Conservation (phyloP, 2,797 vertebrate species). For the Scleropages formosus region DNA sequence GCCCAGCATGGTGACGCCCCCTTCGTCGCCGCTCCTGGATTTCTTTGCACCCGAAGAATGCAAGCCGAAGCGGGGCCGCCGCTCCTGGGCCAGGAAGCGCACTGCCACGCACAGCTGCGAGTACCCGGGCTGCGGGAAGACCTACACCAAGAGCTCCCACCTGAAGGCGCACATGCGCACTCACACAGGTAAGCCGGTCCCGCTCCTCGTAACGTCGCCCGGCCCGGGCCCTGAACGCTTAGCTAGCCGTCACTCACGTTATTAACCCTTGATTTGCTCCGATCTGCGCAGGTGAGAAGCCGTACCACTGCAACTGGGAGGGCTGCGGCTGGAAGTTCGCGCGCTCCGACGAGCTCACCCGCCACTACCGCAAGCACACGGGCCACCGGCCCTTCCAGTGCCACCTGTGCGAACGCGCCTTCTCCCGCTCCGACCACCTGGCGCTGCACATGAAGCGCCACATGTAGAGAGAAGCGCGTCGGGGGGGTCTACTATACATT, state of each 20-base stretch:
- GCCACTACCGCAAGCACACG: constrained; percentile 90
- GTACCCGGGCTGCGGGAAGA: constrained; percentile 88
- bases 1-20: constrained; percentile 75
- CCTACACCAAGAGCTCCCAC: constrained; percentile 91
- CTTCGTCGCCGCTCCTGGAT: constrained; percentile 81
- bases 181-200: constrained; percentile 77
- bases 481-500: no score
- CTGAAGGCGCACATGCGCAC: constrained; percentile 92
- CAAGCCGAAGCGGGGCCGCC: constrained; percentile 80
- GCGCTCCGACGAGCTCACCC: constrained; percentile 85
- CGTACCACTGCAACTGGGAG: constrained; percentile 93
- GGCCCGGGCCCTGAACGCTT: no score
- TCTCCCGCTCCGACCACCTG: constrained; percentile 87
- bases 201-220: background rate
- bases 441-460: constrained; percentile 95
- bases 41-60: constrained; percentile 74
- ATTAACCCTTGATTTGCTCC: constrained; percentile 21
- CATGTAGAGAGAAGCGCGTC: no score
- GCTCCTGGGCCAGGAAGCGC: constrained; percentile 85
- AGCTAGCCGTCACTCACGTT: no score
- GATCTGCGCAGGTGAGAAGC: constrained; percentile 79
- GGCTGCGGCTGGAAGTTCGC: constrained; percentile 95
- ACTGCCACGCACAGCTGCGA: constrained; percentile 90
- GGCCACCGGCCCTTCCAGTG: constrained; percentile 90
- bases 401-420: constrained; percentile 87